These are phyloP conservation scores for Trypoxylon attenuatum DNA, from an alignment of 2,888 invertebrate genomes.

Conservation along the genomic window DNA sequence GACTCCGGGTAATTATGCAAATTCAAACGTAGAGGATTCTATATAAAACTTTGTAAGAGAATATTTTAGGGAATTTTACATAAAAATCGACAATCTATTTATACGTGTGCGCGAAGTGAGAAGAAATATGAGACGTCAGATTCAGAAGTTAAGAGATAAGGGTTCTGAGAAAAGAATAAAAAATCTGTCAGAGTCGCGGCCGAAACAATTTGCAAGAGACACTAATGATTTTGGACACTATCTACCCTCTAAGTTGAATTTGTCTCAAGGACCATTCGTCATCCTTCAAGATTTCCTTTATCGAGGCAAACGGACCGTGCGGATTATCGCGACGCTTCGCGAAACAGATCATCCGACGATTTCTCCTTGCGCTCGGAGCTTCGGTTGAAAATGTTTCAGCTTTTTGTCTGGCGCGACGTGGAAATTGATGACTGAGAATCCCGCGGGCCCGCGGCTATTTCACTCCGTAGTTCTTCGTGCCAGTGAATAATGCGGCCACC, in stretches of 20 bases:
- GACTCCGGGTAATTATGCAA: too few relatives aligned
- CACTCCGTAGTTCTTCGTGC: conserved; percentile 41
- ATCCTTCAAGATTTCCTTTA: conserved; percentile 37
- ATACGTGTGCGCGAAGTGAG: too few relatives aligned
- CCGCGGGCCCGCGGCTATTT: conserved; percentile 45
- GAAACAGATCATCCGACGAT: conserved; percentile 29
- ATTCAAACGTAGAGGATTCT: too few relatives aligned
- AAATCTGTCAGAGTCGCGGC: neutral
- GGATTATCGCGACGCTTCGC: conserved; percentile 27
- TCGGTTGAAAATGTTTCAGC: conserved; percentile 10
- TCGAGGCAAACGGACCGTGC: conserved; percentile 25
- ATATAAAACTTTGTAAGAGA: too few relatives aligned
- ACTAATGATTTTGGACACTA: conserved; percentile 48
- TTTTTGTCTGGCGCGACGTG: conserved; percentile 38
- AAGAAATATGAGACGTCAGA: too few relatives aligned
- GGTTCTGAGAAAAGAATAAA: neutral
- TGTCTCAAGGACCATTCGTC: conserved; percentile 47
- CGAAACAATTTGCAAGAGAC: conserved; percentile 44
- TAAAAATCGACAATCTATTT: too few relatives aligned
- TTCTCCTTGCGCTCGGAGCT: neutral
- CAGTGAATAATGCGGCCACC: conserved; percentile 46
- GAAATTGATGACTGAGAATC: conserved; percentile 61
- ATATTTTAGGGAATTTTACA: too few relatives aligned
- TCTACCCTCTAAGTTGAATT: conserved; percentile 47
- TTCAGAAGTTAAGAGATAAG: too few relatives aligned